phyloP scores from a whole-genome alignment of 2,113 vertebrate species.

The Epinephelus lanceolatus region DNA sequence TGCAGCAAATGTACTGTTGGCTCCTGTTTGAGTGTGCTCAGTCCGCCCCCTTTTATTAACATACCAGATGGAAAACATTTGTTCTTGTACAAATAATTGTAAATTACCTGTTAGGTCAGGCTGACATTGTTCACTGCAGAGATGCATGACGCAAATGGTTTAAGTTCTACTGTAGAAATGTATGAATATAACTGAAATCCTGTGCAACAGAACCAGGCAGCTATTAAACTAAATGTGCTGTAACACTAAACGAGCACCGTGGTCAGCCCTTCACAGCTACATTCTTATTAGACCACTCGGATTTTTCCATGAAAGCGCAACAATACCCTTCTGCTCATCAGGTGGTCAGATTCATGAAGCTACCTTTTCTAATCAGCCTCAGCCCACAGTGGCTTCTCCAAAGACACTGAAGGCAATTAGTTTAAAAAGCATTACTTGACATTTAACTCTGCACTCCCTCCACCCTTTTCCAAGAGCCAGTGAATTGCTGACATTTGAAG shows the following conservation, averaged over 20 bases:
- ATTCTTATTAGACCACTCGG: constrained; percentile 32
- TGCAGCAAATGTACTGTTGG: neutral
- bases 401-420: constrained; percentile 81
- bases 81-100: neutral
- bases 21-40: neutral
- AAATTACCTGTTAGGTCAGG: neutral
- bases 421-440: constrained; percentile 84
- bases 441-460: constrained; percentile 76
- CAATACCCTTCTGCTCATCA: constrained; percentile 58
- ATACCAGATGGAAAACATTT: neutral
- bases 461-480: constrained; percentile 65
- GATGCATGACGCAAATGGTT: constrained; percentile 2
- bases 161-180: neutral
- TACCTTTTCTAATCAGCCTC: constrained; percentile 70
- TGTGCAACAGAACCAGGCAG: constrained; percentile 10
- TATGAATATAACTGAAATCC: neutral
- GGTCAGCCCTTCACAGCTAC: constrained; percentile 2
- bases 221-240: constrained; percentile 27
- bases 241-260: constrained; percentile 14
- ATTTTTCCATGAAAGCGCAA: constrained; percentile 39
- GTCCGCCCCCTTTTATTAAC: neutral
- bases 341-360: constrained; percentile 64
- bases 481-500: constrained; percentile 83
- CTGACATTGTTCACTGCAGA: neutral
- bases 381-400: constrained; percentile 63